Base-by-base conservation (phyloP, 1,140 invertebrate species). In the Amyelois transitella region DNA sequence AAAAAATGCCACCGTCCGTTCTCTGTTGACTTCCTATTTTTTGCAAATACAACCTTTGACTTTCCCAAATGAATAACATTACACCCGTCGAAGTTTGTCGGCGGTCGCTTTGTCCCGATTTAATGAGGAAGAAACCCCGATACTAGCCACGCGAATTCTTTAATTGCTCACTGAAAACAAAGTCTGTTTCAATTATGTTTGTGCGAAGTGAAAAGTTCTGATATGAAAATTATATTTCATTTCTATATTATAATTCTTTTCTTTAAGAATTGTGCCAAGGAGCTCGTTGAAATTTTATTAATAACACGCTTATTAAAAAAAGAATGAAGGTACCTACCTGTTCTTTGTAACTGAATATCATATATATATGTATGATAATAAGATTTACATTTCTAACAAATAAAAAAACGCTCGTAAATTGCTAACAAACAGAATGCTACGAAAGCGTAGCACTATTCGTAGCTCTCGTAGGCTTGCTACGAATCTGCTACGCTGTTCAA, bases 1-100 rank as follows among this genome's bases (percentile, higher is more conserved):
- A 88, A 86, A 87, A 88, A 88, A 88, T 86, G 81, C 82, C 84
- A 87, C 81, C 84, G 84, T 87, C 84, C 84, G 84, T 81, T 87
- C 80, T 86, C 78, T 69, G 77, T 74, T 72, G 80, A 82, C 82
- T 86, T 84, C 84, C 79, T 77, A 5, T 75, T 79, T 83, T 77
- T 73, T 71, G 72, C 74, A 77, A 87, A 84, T 77, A 85, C 77
- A 86, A 88, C 85, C 85, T 88, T 88, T 88, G 85, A 88, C 81
- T 84, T 77, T 80, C 72, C 64, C 73, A 82, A 85, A 84, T 84
- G 81, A 86, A 84, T 86, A 82, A 87, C 79, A 79, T 84, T 83
- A 84, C 79, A 84, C 72, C 71, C 73, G 71, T 73, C 75, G 67
- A 81, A 79, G 71, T 82, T 78, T 73, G 67, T 68, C 69, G 68